Evolutionary conservation across 2,113 vertebrate genomes (phyloP).

Genomic region (Xiphophorus hellerii): DNA sequence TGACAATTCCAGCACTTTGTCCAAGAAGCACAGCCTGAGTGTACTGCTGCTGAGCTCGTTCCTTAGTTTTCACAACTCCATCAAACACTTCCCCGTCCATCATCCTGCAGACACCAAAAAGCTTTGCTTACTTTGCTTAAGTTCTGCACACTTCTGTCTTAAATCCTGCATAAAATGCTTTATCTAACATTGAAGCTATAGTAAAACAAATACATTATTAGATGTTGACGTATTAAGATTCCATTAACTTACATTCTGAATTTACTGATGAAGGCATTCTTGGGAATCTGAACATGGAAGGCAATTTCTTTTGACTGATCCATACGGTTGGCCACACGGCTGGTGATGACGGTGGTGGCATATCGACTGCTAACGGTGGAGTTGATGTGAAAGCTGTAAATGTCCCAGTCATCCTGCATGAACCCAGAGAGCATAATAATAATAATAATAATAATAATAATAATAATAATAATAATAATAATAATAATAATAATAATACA

Average conservation of each 20-base stretch:
- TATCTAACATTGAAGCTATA: no score
- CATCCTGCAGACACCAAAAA: slow-evolving; percentile 73
- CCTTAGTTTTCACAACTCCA: slow-evolving; percentile 90
- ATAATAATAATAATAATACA: no score
- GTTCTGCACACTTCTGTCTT: neutral
- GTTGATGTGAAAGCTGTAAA: slow-evolving; percentile 90
- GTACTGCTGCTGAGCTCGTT: slow-evolving; percentile 88
- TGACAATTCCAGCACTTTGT: slow-evolving; percentile 90
- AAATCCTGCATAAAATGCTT: no score
- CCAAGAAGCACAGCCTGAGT: slow-evolving; percentile 86
- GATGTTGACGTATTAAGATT: neutral
- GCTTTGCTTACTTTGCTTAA: neutral
- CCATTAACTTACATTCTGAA: slow-evolving; percentile 87
- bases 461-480: no score
- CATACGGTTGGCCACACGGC: slow-evolving; percentile 86
- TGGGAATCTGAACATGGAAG: slow-evolving; percentile 92
- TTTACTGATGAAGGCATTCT: slow-evolving; percentile 93
- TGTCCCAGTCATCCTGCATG: slow-evolving; percentile 78
- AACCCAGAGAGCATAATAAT: slow-evolving; percentile 14
- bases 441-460: no score
- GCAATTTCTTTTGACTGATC: slow-evolving; percentile 82
- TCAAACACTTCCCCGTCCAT: slow-evolving; percentile 85
- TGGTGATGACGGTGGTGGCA: slow-evolving; percentile 89
- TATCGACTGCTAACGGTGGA: slow-evolving; percentile 89
- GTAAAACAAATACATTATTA: no score